phyloP scores from a whole-genome alignment of 2,888 invertebrate species.

The Cerastoderma edule region DNA sequence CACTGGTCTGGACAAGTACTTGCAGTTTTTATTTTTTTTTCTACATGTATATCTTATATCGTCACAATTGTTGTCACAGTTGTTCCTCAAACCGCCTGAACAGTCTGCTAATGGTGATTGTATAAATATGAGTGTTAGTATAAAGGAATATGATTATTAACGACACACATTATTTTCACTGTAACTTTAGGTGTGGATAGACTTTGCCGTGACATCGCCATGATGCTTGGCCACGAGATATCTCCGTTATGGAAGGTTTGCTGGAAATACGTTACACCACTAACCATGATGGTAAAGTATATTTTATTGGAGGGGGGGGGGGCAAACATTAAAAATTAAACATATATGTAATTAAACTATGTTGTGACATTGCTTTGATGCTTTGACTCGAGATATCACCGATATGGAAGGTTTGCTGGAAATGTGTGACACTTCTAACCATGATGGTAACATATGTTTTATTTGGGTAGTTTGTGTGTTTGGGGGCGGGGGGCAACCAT shows the following conservation, averaged over 20 bases:
- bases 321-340: neutral
- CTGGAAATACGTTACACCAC: slow-evolving; percentile 68
- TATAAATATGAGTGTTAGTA: no score
- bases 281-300: slow-evolving; percentile 58
- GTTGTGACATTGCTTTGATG: neutral
- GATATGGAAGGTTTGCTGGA: slow-evolving; percentile 67
- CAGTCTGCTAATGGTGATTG: no score
- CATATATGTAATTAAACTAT: neutral
- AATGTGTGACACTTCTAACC: slow-evolving; percentile 61
- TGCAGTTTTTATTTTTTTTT: no score
- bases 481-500: neutral
- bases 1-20: no score
- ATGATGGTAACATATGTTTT: slow-evolving; percentile 57
- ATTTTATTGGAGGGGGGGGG: neutral
- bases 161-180: neutral
- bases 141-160: neutral
- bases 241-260: slow-evolving; percentile 58
- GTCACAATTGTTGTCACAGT: no score
- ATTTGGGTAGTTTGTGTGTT: no score
- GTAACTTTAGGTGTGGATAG: slow-evolving; percentile 21
- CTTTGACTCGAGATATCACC: neutral
- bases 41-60: neutral
- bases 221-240: slow-evolving; percentile 70
- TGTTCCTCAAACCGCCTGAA: no score
- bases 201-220: slow-evolving; percentile 65